Conservation (phyloP, 2,797 vertebrate species). For the Triplophysa bombifrons region DNA sequence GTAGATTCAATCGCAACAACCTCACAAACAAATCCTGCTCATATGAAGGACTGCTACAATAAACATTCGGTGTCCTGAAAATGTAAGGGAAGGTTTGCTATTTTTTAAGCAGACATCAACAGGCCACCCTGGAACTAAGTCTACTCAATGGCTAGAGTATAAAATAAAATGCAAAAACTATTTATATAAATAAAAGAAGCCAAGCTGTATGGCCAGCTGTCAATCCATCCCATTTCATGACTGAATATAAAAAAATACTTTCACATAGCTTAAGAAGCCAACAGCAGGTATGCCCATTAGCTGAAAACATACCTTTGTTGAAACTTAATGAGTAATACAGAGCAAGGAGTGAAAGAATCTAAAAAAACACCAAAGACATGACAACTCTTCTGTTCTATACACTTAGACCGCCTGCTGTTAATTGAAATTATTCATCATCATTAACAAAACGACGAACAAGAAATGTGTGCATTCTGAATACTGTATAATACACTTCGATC, state of each 20-base stretch:
- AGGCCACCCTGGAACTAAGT: too few relatives aligned
- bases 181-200: not conserved
- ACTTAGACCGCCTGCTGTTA: not conserved
- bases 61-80: too few relatives aligned
- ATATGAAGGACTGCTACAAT: too few relatives aligned
- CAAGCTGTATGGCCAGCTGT: not conserved
- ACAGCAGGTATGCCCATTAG: not conserved
- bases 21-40: not conserved
- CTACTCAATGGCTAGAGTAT: not conserved
- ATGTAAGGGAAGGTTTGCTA: too few relatives aligned
- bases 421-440: slow-evolving; percentile 13
- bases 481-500: not conserved
- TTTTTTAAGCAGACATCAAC: not conserved
- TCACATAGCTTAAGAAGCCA: not conserved
- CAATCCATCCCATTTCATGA: not conserved
- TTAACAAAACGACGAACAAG: not conserved
- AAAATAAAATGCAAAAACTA: not conserved
- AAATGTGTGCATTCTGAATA: not conserved
- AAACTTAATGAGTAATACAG: not conserved
- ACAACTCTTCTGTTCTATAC: not conserved
- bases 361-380: not conserved
- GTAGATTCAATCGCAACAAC: not conserved
- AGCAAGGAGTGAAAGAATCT: not conserved
- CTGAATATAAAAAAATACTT: not conserved
- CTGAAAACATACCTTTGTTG: not conserved